Base-by-base conservation (phyloP, 2,888 invertebrate species). In the Dynastes maya region DNA sequence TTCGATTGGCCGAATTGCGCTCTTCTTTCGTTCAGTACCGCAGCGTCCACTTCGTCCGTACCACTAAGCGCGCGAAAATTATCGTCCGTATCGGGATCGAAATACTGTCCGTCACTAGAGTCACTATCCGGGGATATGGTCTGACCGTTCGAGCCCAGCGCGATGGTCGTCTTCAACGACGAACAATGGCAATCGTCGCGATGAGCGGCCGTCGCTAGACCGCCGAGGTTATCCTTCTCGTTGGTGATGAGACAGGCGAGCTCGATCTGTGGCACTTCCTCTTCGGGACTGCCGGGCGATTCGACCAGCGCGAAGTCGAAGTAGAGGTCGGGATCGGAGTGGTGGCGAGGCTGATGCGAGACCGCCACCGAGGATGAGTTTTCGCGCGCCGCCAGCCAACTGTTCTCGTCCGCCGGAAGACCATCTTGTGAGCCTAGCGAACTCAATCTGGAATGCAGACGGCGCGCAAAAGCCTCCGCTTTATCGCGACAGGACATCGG, bases 401-500 rank as follows among this genome's bases (percentile, higher is more conserved):
- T 88, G 78, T 86, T 89, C 79, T 87, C 84, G 84, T 87, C 86
- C 76, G 88, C 77, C 40, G 68, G 78, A 49, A 63, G 81, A 81
- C 90, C 90, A 76, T 85, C 85, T 81, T 92, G 89, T 77, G 91
- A 90, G 74, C 94, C 94, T 82, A 95, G 91, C 81, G 94, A 93
- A 83, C 93, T 92, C 83, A 96, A 90, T 81, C 95, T 93, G 77
- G 93, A 93, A 86, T 95, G 95, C 81, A 96, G 90, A 85, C 94
- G 93, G 79, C 94, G 91, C 82, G 95, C 95, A 88, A 96, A 95
- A 79, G 95, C 94, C 87, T 95, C 95, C 78, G 95, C 95, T 77
- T 94, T 92, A 79, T 94, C 94, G 79, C 95, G 92, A 88, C 95
- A 96, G 88, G 94, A 95, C 92, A 94, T 94, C 86, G 94, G 93